Evolutionary conservation across 2,888 invertebrate species (phyloP).

Genomic region (Andrena flavipes): DNA sequence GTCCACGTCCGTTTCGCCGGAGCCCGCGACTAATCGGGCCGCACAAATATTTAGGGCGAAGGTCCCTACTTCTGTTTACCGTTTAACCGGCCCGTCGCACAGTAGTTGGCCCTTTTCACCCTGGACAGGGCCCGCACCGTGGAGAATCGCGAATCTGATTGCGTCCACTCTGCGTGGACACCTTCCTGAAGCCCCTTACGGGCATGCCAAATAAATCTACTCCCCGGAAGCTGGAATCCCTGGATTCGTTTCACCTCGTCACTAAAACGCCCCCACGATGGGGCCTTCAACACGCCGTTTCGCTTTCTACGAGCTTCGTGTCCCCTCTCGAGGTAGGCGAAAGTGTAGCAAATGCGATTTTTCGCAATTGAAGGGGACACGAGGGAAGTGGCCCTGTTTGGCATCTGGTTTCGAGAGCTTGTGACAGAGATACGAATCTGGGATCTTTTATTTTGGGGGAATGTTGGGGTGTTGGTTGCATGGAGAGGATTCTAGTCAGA

Average conservation of each 20-base stretch:
- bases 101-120: slow-evolving; percentile 69
- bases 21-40: slow-evolving; percentile 75
- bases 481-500: too few species aligned
- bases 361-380: background rate
- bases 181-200: slow-evolving; percentile 37
- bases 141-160: slow-evolving; percentile 70
- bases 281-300: background rate
- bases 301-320: background rate
- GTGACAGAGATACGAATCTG: too few species aligned
- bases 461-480: too few species aligned
- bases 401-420: too few species aligned
- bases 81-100: slow-evolving; percentile 62
- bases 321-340: too few species aligned
- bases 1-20: slow-evolving; percentile 35
- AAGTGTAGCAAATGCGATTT: background rate
- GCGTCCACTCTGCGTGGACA: slow-evolving; percentile 34
- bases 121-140: slow-evolving; percentile 46
- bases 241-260: slow-evolving; percentile 54
- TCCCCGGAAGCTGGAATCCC: slow-evolving; percentile 17
- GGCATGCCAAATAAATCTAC: slow-evolving; percentile 54
- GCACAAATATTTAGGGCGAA: slow-evolving; percentile 75
- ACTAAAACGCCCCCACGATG: background rate
- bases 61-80: slow-evolving; percentile 54
- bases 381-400: background rate
- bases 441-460: too few species aligned